These are phyloP conservation scores for Cydia fagiglandana DNA, from an alignment of 1,140 invertebrate species.

Conservation along the genomic window DNA sequence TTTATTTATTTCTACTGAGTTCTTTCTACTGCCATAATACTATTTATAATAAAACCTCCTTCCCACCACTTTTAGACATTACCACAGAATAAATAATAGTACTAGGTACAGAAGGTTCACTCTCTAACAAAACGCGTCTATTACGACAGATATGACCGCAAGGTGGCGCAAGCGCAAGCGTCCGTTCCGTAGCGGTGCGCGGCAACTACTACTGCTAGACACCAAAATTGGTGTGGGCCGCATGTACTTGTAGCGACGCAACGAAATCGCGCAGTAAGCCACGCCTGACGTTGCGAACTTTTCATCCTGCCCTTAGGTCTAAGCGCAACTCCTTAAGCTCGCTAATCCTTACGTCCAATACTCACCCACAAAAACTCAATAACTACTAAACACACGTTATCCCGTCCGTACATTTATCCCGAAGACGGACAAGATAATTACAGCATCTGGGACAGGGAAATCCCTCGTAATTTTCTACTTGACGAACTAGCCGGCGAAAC, in stretches of 20 bases:
- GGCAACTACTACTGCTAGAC: too few species aligned
- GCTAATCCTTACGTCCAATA: neutral
- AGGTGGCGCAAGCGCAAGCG: too few species aligned
- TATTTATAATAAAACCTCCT: neutral
- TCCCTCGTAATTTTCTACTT: constrained; percentile 34
- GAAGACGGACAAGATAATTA: constrained; percentile 19
- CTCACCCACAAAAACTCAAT: constrained; percentile 13
- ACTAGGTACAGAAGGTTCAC: too few species aligned
- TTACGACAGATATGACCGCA: too few species aligned
- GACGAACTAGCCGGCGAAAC: constrained; percentile 26
- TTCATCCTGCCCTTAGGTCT: neutral
- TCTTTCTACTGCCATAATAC: too few species aligned
- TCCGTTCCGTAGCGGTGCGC: too few species aligned
- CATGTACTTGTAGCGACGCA: too few species aligned
- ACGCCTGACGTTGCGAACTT: neutral
- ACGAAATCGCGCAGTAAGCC: too few species aligned
- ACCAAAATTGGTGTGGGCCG: too few species aligned
- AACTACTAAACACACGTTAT: constrained; percentile 17
- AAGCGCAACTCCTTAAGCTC: neutral
- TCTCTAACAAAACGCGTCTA: too few species aligned
- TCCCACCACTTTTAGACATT: neutral
- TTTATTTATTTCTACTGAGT: too few species aligned
- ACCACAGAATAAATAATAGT: too few species aligned
- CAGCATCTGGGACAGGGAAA: constrained; percentile 14
- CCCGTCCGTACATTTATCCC: constrained; percentile 20